phyloP scores from a whole-genome alignment of 2,113 vertebrate genomes.

The Chamaea fasciata region DNA sequence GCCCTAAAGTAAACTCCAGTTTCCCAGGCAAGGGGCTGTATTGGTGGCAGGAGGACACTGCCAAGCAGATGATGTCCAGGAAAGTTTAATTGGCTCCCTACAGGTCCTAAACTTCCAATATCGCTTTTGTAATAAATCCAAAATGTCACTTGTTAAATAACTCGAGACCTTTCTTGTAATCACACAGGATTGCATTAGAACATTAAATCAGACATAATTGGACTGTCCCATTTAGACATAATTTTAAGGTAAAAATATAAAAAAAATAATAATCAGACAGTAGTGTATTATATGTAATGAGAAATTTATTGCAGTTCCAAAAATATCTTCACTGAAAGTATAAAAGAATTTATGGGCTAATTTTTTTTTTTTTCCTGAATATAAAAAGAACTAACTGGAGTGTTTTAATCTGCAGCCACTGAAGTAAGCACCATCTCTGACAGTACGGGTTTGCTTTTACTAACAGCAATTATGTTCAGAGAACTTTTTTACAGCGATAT shows the following conservation, averaged over 20 bases:
- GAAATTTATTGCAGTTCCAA: slow-evolving; percentile 49
- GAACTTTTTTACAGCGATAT: not conserved
- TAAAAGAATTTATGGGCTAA: slow-evolving; percentile 42
- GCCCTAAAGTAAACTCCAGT: not conserved
- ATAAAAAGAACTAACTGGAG: slow-evolving; percentile 15
- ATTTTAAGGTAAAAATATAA: slow-evolving; percentile 47
- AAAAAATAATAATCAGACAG: not conserved
- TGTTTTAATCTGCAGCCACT: slow-evolving; percentile 24
- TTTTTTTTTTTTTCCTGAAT: slow-evolving; percentile 15
- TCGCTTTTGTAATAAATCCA: slow-evolving; percentile 14
- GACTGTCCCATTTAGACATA: slow-evolving; percentile 49
- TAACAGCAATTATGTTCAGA: not conserved
- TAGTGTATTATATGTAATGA: not conserved
- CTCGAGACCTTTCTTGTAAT: slow-evolving; percentile 43
- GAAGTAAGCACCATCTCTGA: slow-evolving; percentile 15
- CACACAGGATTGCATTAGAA: slow-evolving; percentile 47
- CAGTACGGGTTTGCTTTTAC: slow-evolving; percentile 1
- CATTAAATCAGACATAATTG: slow-evolving; percentile 61
- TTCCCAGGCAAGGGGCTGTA: not conserved
- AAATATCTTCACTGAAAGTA: slow-evolving; percentile 34
- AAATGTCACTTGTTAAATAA: slow-evolving; percentile 43
- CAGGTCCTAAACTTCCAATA: slow-evolving; percentile 16
- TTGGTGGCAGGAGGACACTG: not conserved
- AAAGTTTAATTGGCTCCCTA: slow-evolving; percentile 49
- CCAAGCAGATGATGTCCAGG: not conserved